phyloP scores from a whole-genome alignment of 2,113 vertebrate genomes.

The Carollia perspicillata region DNA sequence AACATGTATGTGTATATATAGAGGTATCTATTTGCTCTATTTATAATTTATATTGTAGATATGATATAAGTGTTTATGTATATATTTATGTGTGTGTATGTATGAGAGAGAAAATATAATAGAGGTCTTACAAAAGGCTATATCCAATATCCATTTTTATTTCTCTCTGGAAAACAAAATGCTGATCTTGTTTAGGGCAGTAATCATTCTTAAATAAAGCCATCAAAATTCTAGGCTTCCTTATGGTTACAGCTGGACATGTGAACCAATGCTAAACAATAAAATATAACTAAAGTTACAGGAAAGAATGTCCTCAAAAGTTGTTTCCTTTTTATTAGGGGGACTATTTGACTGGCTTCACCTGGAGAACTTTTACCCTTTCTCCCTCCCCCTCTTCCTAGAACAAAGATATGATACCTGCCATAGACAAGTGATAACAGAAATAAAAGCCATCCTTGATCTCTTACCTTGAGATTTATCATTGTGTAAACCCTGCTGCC shows the following conservation, averaged over 20 bases:
- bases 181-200: background rate
- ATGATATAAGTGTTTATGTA: background rate
- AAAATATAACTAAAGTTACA: background rate
- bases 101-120: background rate
- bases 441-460: background rate
- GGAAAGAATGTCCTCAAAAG: background rate
- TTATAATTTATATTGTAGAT: background rate
- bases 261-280: background rate
- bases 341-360: background rate
- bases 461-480: background rate
- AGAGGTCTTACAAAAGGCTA: background rate
- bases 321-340: background rate
- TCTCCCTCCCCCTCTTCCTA: background rate
- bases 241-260: background rate
- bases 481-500: background rate
- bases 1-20: background rate
- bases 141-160: background rate
- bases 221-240: background rate
- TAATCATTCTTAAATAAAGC: background rate
- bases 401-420: background rate
- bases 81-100: background rate
- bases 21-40: background rate
- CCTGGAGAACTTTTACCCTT: background rate
- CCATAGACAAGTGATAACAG: background rate
- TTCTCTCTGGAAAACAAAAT: background rate